Base-by-base conservation (phyloP, 2,888 invertebrate genomes). In the Dasysyrphus tricinctus region DNA sequence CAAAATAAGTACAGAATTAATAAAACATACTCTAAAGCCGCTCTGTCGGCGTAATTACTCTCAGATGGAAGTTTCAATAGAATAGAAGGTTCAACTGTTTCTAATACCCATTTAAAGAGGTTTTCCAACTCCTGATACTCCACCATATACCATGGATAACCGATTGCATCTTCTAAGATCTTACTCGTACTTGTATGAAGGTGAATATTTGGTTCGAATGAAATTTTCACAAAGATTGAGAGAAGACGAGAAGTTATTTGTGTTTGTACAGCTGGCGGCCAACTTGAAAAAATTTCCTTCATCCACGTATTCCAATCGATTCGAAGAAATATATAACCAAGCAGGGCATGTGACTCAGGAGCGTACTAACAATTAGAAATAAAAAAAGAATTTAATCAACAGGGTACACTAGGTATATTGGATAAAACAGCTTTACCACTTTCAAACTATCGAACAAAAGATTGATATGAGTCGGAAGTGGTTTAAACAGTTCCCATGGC, bases 401-500 rank as follows among this genome's bases (percentile, higher is more conserved):
- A 51, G 2, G 1, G 11, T n/a, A 3, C 19, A 61, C 34, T 42
- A 5, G 8, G 1, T 29, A n/a, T 3, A 32, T 29, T 7, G 12
- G 9, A 29, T 14, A 32, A 14, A 14, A 1, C 19, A 19, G 14
- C 14, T 39, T 19, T 37, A 59, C 95, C 92, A 94, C 95, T 61
- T 95, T 93, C 94, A 97, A 95, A 29, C 94, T 93, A 82, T 90
- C 90, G 49, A 90, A 90, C 0, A 92, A 88, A 69, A 91, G 88
- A 29, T 96, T 95, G 24, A 97, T 92, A 90, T 96, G 95, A 44
- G 93, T 92, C 16, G 95, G 91, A 14, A 94, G 93, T 0, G 97
- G 97, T 90, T 94, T 94, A 89, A 96, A 95, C 86, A 94, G 93
- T 65, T 95, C 94, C 97, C 97, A 97, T 6, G 96, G 96, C 69